Conservation (phyloP, 2,797 vertebrate genomes). For the Onychomys arenicola region DNA sequence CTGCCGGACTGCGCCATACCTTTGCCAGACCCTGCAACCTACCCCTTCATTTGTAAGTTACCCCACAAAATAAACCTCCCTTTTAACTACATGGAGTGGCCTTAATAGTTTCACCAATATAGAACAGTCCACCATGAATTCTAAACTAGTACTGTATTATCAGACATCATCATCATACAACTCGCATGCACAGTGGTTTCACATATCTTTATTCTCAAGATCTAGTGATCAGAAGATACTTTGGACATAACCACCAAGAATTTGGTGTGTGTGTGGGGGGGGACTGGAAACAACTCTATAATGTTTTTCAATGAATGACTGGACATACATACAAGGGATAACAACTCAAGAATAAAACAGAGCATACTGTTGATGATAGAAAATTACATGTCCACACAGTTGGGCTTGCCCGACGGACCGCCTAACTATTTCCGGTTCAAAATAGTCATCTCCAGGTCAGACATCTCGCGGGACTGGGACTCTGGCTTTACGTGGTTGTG, state of each 20-base stretch:
- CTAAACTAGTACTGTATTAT: neutral
- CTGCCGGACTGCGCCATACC: no score
- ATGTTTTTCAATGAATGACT: neutral
- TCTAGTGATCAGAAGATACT: neutral
- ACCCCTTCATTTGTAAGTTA: no score
- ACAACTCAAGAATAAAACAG: conserved; percentile 6
- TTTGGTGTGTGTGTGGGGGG: neutral
- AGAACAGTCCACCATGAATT: neutral
- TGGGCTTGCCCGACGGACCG: no score
- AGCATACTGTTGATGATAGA: neutral
- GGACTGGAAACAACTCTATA: neutral
- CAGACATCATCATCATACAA: neutral
- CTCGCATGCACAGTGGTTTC: neutral
- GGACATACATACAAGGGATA: neutral
- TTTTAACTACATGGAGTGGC: no score
- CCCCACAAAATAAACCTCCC: no score
- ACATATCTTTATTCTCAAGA: conserved; percentile 36
- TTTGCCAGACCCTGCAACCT: no score
- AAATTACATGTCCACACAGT: no score
- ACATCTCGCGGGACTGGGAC: no score
- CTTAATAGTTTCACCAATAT: no score
- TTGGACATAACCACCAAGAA: neutral
- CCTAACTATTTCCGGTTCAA: no score
- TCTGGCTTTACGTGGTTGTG: no score
- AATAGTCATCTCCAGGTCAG: no score